Percentiles rank a stretch among this genome's conserved stretches.
These are phyloP conservation scores for Trissolcus basalis DNA, from an alignment of 1,140 invertebrate genomes.

Conservation along the genomic window DNA sequence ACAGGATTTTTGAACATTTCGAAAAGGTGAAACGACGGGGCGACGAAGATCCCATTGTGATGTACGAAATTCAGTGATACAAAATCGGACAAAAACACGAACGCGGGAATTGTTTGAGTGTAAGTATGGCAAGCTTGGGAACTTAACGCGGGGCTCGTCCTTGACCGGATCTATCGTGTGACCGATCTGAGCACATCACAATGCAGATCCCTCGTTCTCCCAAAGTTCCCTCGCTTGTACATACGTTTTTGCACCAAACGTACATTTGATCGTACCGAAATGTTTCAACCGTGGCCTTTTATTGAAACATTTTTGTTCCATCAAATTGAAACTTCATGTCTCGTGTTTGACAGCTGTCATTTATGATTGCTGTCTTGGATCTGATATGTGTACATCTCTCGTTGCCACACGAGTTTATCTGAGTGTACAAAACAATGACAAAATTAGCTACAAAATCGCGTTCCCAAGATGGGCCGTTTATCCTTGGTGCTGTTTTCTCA, in stretches of 20 bases:
- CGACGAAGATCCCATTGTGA: too few relatives aligned
- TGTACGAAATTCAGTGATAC: conserved; percentile 35
- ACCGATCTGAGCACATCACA: conserved; percentile 74
- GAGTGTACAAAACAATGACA: conserved; percentile 16
- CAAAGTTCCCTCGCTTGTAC: conserved; percentile 45
- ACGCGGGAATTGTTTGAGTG: conserved; percentile 55
- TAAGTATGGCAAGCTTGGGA: conserved; percentile 69
- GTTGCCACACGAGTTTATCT: background rate
- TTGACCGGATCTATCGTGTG: conserved; percentile 76
- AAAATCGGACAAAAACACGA: conserved; percentile 52
- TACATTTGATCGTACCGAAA: conserved; percentile 15
- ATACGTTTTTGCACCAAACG: conserved; percentile 31
- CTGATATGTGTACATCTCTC: too few relatives aligned
- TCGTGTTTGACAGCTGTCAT: too few relatives aligned
- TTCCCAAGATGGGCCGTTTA: conserved; percentile 25
- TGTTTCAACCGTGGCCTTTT: background rate
- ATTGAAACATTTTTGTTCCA: too few relatives aligned
- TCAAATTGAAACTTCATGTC: too few relatives aligned
- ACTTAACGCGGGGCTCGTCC: conserved; percentile 71
- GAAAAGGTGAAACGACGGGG: too few relatives aligned
- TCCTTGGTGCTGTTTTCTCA: conserved; percentile 15
- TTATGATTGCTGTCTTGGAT: too few relatives aligned
- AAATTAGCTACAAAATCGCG: conserved; percentile 33
- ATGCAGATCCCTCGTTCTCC: conserved; percentile 61
- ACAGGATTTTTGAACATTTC: too few relatives aligned